Evolutionary conservation across 2,888 invertebrate genomes (phyloP), one percentile per base, ranked within the genome.

Genomic region (Yponomeuta evonymella): DNA sequence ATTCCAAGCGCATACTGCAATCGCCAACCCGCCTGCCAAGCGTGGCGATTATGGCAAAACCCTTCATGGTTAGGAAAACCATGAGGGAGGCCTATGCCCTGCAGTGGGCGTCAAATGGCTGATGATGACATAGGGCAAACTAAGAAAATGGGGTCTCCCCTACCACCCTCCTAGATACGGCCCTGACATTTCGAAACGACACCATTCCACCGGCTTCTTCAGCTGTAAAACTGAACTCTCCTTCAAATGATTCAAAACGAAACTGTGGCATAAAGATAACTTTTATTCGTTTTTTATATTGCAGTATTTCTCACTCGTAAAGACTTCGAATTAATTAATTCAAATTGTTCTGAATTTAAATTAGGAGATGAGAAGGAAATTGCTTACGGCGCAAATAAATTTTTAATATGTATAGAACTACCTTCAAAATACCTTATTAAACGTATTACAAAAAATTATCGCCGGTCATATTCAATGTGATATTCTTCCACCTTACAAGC

Each of bases 201-300:
- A 33, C 30, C 65, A 65, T 65, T 30, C 12, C 65, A 12, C 65
- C 65, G 51, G 15, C 51, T 58, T 65, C 33, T 65, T 65, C 12
- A 33, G 65, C 65, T 65, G 65, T 65, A 65, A 65, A 65, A 65
- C 30, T 30, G 9, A 65, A 65, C 65, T 29, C 33, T 65, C 29
- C 29, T 29, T 29, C 33, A 65, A 29, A 65, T 65, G 29, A 65
- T 65, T 65, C 65, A 65, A 30, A 65, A 65, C 29, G 65, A 65
- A 65, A 29, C 51, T 58, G 30, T 29, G 65, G 65, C 65, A 29
- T 65, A 65, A 65, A 65, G 65, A 65, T 65, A 65, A 65, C 29
- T 65, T 65, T 65, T 65, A 58, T 58, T 58, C 5, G 12, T 12
- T 58, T 58, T 58, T 58, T 58, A 58, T 58, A 58, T 58, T 58